These are phyloP conservation scores for Puffinus mauretanicus DNA, from an alignment of 2,113 vertebrate species.

Conservation along the genomic window DNA sequence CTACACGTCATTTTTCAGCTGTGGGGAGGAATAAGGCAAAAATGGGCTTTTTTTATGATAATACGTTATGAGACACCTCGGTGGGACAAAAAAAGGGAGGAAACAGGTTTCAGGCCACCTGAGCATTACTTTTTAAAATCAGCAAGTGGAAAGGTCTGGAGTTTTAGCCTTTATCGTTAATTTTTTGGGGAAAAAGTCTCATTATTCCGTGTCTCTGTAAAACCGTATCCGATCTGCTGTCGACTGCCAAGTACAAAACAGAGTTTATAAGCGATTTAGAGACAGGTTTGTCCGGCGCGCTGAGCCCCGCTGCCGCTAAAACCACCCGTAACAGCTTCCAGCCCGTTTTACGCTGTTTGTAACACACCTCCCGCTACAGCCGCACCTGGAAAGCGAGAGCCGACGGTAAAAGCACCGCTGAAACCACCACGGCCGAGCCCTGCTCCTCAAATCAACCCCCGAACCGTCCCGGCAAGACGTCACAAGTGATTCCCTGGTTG, in stretches of 20 bases:
- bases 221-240: background rate
- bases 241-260: background rate
- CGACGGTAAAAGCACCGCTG: background rate
- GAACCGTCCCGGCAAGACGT: no score
- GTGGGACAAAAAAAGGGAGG: background rate
- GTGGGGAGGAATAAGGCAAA: background rate
- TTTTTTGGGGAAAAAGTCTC: background rate
- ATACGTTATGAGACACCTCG: accelerated
- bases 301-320: background rate
- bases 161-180: background rate
- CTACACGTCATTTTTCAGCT: background rate
- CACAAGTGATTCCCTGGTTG: background rate
- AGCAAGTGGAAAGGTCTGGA: no score
- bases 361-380: background rate
- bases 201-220: accelerated
- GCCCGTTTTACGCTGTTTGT: background rate
- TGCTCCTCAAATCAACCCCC: background rate
- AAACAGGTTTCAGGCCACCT: no score
- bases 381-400: background rate
- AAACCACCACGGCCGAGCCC: background rate
- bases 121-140: background rate
- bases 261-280: background rate
- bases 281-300: background rate
- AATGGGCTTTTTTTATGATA: accelerated
- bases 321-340: background rate